Evolutionary conservation across 2,113 vertebrate species (phyloP), one percentile per base, ranked within the genome.

Genomic region (Erythrocercus mccallii): DNA sequence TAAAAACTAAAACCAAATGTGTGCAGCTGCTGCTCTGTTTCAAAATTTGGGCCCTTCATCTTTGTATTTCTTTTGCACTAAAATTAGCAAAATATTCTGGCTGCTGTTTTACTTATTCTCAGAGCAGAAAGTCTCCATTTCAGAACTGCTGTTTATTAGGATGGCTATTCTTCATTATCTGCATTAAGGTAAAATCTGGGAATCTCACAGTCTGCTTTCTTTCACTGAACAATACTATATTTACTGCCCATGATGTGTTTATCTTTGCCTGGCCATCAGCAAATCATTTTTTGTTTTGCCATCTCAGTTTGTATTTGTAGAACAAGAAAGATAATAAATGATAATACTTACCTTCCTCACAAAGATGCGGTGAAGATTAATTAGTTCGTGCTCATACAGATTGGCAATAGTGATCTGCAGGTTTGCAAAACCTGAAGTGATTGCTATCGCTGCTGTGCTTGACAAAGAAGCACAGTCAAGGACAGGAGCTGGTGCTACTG

Each of bases 381-480:
- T 95, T 95, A 96, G 84, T 45, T 89, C 61, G 53, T 92, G 78
- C 82, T 96, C 73, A 56, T 56, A 81, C 25, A 33, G 91, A 92
- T 87, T 76, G 89, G 81, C 91, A 94, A 35, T 23, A 60, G 93
- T 53, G 91, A 89, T 94, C 81, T 83, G 68, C 91, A 77, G 85
- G 79, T 80, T 90, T 93, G 84, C 93, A 91, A 82, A 94, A 89
- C 87, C 47, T 6, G 24, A 35, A 85, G 64, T 72, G 84, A 95
- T 95, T 86, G 76, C 86, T 96, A 88, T 95, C 87, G 0, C 86
- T 58, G 78, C 78, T 1, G 2, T 2, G 4, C 73, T 91, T 96
- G 94, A 95, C 84, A 88, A 87, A 95, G 91, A 94, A 94, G 50
- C 61, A 92, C 86, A 74, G 89, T 70, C 91, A 96, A 94, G 93